Evolutionary conservation across 2,888 invertebrate genomes (phyloP).

Genomic region (Coronaproctus castanopsis): DNA sequence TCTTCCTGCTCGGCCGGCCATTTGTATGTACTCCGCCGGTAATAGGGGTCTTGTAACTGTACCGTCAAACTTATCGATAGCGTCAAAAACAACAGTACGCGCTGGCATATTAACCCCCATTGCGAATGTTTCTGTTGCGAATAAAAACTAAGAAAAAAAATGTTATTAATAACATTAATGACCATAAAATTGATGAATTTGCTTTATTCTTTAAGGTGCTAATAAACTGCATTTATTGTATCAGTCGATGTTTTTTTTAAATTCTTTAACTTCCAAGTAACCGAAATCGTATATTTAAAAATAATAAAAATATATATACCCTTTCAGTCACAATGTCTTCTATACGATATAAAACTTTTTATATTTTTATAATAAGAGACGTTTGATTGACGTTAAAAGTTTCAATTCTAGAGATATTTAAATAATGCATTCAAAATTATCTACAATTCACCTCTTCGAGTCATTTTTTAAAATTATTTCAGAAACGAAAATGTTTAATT

Average conservation of each 20-base stretch:
- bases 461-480: no score
- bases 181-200: neutral
- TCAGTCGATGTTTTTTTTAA: neutral
- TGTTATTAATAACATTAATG: neutral
- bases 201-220: neutral
- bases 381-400: no score
- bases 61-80: conserved; percentile 79
- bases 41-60: conserved; percentile 47
- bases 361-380: no score
- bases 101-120: conserved; percentile 99
- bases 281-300: no score
- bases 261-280: no score
- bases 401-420: no score
- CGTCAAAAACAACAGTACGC: conserved; percentile 89
- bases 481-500: no score
- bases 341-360: no score
- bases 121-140: conserved; percentile 98
- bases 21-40: conserved; percentile 93
- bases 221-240: neutral
- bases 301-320: no score
- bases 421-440: no score
- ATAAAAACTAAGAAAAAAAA: conserved; percentile 49
- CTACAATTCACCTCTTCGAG: no score
- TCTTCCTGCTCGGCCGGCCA: conserved; percentile 93
- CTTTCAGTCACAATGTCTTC: no score